Evolutionary conservation across 2,797 vertebrate genomes (phyloP).

Genomic region (Sebastes melanostomus): DNA sequence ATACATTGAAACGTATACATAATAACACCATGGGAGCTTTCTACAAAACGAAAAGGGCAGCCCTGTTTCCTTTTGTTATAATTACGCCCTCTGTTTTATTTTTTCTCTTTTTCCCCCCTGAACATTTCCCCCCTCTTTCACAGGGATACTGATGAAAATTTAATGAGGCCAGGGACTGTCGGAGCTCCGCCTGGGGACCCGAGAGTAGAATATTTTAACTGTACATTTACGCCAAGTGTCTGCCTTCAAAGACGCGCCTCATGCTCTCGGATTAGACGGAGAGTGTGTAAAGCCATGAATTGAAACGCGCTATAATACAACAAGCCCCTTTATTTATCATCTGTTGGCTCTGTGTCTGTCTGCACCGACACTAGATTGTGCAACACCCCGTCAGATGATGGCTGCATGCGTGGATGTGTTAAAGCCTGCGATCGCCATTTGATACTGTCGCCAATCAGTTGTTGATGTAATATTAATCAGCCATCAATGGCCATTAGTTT

Average conservation of each 20-base stretch:
- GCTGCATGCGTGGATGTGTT: slow-evolving; percentile 50
- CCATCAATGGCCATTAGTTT: slow-evolving; percentile 87
- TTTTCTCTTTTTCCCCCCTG: slow-evolving; percentile 77
- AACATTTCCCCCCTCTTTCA: slow-evolving; percentile 83
- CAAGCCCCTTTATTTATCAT: slow-evolving; percentile 73
- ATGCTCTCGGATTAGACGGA: slow-evolving; percentile 93
- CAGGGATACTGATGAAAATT: slow-evolving; percentile 98
- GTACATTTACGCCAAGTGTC: slow-evolving; percentile 99
- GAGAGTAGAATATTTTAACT: slow-evolving; percentile 99
- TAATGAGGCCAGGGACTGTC: slow-evolving; percentile 98
- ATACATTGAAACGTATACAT: slow-evolving; percentile 29
- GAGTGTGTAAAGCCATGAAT: slow-evolving; percentile 83
- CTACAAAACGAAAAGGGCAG: slow-evolving; percentile 75
- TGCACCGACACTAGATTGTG: slow-evolving; percentile 31
- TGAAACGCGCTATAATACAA: slow-evolving; percentile 79
- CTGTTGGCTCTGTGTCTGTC: slow-evolving; percentile 29
- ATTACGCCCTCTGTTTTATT: slow-evolving; percentile 87
- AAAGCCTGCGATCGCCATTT: slow-evolving; percentile 62
- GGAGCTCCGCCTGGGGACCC: slow-evolving; percentile 94
- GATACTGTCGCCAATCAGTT: slow-evolving; percentile 73
- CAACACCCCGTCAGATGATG: slow-evolving; percentile 40
- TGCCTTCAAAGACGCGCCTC: slow-evolving; percentile 93
- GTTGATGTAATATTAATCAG: slow-evolving; percentile 92
- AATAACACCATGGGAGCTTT: slow-evolving; percentile 56
- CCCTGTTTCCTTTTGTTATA: slow-evolving; percentile 86